Percentiles rank a stretch among this genome's conserved stretches.
phyloP scores from a whole-genome alignment of 2,797 vertebrate species.

The Tapirus indicus region DNA sequence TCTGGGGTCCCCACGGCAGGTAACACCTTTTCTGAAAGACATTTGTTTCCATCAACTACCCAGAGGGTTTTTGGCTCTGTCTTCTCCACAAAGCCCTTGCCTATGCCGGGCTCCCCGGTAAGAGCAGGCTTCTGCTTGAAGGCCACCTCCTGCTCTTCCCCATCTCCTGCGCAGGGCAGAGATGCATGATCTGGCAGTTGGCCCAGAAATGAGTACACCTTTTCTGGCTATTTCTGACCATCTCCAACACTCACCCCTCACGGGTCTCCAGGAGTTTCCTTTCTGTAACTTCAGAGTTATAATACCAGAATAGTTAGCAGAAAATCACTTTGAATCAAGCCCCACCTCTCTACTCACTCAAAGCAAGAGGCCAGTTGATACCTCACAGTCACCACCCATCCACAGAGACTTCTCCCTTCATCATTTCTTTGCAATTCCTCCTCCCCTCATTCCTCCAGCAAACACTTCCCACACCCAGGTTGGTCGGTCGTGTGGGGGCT shows the following conservation, averaged over 20 bases:
- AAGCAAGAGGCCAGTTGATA: not conserved
- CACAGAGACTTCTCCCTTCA: not conserved
- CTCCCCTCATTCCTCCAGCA: not conserved
- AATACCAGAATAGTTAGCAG: not conserved
- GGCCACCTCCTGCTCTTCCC: not conserved
- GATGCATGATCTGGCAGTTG: not conserved
- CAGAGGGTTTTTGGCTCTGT: not conserved
- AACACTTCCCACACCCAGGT: not conserved
- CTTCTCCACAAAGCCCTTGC: not conserved
- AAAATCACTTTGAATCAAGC: constrained; percentile 32
- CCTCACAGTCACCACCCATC: not conserved
- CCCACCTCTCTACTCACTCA: not conserved
- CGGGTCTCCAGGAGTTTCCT: not conserved
- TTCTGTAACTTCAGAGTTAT: not conserved
- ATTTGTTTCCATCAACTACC: not conserved
- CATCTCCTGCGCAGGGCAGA: not conserved
- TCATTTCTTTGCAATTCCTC: not conserved
- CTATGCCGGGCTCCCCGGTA: too few relatives aligned
- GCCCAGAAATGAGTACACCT: not conserved
- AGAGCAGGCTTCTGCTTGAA: not conserved
- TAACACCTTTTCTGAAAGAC: not conserved
- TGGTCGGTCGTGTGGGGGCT: not conserved
- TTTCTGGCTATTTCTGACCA: not conserved
- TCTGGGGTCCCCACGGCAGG: not conserved
- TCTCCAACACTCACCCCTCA: not conserved